A percentile compares a stretch with the other conserved stretches of the same genome.
Conservation (phyloP, 2,113 vertebrate genomes). For the Antigone vipio region DNA sequence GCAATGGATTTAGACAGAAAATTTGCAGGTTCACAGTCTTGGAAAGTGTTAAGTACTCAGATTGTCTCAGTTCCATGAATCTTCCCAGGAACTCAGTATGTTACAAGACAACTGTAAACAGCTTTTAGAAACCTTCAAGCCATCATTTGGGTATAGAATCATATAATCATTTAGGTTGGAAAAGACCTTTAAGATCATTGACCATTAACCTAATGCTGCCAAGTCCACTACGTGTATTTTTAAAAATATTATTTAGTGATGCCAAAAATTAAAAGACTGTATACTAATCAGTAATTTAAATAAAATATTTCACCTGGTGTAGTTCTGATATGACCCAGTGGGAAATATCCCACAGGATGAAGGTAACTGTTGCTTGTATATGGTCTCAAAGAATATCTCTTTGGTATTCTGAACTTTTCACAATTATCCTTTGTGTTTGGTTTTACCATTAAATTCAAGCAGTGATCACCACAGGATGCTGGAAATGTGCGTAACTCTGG, state of each 20-base stretch:
- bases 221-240: neutral
- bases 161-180: too few relatives aligned
- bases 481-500: neutral
- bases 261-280: neutral
- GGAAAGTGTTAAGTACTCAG: neutral
- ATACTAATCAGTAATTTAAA: neutral
- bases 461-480: neutral
- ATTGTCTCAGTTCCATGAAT: neutral
- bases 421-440: neutral
- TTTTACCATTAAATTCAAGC: neutral
- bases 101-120: conserved; percentile 12
- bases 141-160: neutral
- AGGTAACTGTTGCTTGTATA: neutral
- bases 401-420: neutral
- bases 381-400: accelerated
- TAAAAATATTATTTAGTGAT: neutral
- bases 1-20: conserved; percentile 17
- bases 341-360: neutral
- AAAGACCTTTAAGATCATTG: neutral
- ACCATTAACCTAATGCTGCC: neutral
- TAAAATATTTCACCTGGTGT: neutral
- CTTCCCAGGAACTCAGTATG: neutral
- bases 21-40: neutral
- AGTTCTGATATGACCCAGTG: neutral
- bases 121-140: neutral